Evolutionary conservation across 2,888 invertebrate species (phyloP), one percentile per base, ranked within the genome.

Genomic region (Steinernema scapterisci): DNA sequence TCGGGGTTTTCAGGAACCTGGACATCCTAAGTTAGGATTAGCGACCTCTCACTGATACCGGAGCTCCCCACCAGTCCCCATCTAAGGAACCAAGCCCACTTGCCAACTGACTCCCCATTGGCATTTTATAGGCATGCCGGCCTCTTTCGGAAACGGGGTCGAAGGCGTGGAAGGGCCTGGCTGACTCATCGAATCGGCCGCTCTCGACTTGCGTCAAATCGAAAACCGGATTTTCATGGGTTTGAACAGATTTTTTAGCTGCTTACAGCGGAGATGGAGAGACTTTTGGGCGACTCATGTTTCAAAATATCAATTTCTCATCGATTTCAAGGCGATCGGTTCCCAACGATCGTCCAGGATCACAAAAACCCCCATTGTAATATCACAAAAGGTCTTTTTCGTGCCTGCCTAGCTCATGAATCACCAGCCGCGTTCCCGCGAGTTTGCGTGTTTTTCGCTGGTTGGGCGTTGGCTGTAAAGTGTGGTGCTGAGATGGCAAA

Each of bases 121-220:
- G 54, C 54, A 54, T 54, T 54, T 54, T 54, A 54, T 54, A 54
- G 23, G 54, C 54, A 11, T 19, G 11, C 11, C 51, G 11, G 51
- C 19, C 16, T 16, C 45, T 11, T 16, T 16, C 11, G 19, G 19
- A 51, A 23, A 54, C 54, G 54, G 54, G 54, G 54, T 27, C 25
- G 23, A 23, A 54, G 25, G 54, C 23, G 54, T 54, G 54, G 54
- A 21, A 27, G 51, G 54, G 19, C 25, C 54, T 44, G 6, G 54
- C 23, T 54, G 54, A 54, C 23, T 54, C 54, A 54, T 21, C 54
- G 54, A n/a, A n/a, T n/a, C n/a, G 54, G 54, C 54, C 23, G 54
- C 54, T 21, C 54, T 54, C 54, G n/a, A n/a, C n/a, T n/a, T n/a
- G n/a, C n/a, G n/a, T 54, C 54, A 27, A 54, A 23, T 54, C 21